A percentile compares a stretch with the other conserved stretches of the same genome.
Evolutionary conservation across 2,113 vertebrate genomes (phyloP).

Genomic region (Crotalus helleri): DNA sequence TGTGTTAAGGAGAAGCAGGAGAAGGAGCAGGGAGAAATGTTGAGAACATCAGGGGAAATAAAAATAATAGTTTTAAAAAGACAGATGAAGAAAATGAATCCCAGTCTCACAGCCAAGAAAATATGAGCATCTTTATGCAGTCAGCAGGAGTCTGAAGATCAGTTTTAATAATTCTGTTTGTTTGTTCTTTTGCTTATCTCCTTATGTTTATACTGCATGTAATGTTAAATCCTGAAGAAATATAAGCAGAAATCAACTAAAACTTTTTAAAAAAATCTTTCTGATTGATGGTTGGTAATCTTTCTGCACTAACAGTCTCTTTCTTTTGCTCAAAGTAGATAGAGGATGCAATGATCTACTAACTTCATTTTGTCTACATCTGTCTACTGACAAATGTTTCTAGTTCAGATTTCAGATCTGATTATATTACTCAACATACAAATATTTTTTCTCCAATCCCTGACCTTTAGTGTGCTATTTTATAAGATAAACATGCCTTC

Average conservation of each 20-base stretch:
- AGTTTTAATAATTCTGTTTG: neutral
- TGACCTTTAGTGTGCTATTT: slow-evolving; percentile 7
- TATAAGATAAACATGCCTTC: slow-evolving; percentile 5
- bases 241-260: slow-evolving; percentile 10
- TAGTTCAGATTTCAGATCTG: slow-evolving; percentile 6
- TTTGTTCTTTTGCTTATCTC: neutral
- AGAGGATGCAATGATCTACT: neutral
- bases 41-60: neutral
- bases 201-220: neutral
- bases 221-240: slow-evolving; percentile 6
- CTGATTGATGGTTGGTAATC: slow-evolving; percentile 29
- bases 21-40: neutral
- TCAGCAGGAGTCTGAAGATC: neutral
- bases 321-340: slow-evolving; percentile 17
- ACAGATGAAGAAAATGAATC: neutral
- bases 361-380: neutral
- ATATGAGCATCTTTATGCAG: neutral
- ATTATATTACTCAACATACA: slow-evolving; percentile 33
- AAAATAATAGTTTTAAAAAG: neutral
- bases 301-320: slow-evolving; percentile 23
- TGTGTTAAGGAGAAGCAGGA: neutral
- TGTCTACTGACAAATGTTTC: slow-evolving; percentile 14
- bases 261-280: slow-evolving; percentile 1
- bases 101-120: neutral
- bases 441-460: slow-evolving; percentile 12